Percentiles rank a stretch among this genome's conserved stretches.
phyloP scores from a whole-genome alignment of 2,888 invertebrate genomes.

The Agrotis ipsilon region DNA sequence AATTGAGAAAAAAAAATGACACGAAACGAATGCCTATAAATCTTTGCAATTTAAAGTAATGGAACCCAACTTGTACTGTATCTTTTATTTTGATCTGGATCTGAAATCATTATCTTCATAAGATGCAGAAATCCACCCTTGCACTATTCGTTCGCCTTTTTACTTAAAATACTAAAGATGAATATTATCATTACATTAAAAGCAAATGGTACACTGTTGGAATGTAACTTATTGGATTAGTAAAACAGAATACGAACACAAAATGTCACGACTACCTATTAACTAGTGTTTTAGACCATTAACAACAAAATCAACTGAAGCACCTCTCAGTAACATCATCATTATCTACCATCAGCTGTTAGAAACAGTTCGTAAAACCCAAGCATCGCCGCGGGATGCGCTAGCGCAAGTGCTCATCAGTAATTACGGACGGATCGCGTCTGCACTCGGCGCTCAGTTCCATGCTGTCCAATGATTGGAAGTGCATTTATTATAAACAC shows the following conservation, averaged over 20 bases:
- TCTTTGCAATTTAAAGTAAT: constrained; percentile 6
- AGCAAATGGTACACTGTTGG: no score
- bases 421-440: constrained; percentile 38
- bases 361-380: constrained; percentile 15
- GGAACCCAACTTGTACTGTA: background rate
- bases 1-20: background rate
- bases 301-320: background rate
- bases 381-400: constrained; percentile 27
- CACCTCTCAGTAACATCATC: constrained; percentile 4
- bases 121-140: no score
- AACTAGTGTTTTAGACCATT: background rate
- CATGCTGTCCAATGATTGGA: constrained; percentile 35
- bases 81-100: constrained; percentile 20
- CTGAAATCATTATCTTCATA: background rate
- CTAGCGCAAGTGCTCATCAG: constrained; percentile 21
- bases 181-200: no score
- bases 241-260: no score
- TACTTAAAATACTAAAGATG: no score
- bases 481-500: constrained; percentile 48
- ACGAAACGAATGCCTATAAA: background rate
- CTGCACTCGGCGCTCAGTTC: constrained; percentile 6
- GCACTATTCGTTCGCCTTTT: no score
- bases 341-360: constrained; percentile 6
- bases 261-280: no score
- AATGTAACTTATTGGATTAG: no score